Base-by-base conservation (phyloP, 37 sponge, comb jelly and placozoan genomes). In the Ephydatia muelleri region DNA sequence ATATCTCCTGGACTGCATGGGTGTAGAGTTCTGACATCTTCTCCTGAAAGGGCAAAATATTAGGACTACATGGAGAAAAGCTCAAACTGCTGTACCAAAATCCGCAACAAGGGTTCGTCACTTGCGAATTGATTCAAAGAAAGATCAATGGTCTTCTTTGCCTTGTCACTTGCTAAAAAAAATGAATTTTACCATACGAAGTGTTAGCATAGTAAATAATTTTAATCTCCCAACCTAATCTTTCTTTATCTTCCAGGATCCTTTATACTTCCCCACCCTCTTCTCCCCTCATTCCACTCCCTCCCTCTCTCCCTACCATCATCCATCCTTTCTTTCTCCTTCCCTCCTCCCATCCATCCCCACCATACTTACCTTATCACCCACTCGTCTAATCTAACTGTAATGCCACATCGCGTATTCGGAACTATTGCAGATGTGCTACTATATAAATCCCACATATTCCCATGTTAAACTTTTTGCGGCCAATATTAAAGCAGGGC, bases 1-100 rank as follows among this genome's bases (percentile, higher is more conserved):
- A 76, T 6, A 85, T 76, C 34, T 90, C 90, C 35, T 85, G 86
- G 13, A 90, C 76, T 11, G 82, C 86, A 5, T 77, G 49, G 6
- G 81, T 82, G 57, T 90, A 90, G 30, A 90, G 34, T 2, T 76
- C 86, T 23, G 40, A 70, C 11, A 82, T 82, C 34, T 71, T 76
- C 23, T 81, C 86, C 90, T 89, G 80, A 26, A 67, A 31, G 69
- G 64, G 57, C 19, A 57, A 21, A 19, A 14, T 4, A 21, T 14
- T 57, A 57, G 19, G 28, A 65, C 23, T 38, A 72, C 35, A 74
- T 74, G 57, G 21, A 80, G 22, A 80, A 13, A 34, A 30, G 38
- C 68, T 70, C 36, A 70, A 70, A 81, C 28, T 47, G 30, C 32
- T 16, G 30, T 34, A 71, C 72, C 68, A 70, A 26, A 69, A 70